Evolutionary conservation across 2,797 vertebrate genomes (phyloP).

Genomic region (Periophthalmus magnuspinnatus): DNA sequence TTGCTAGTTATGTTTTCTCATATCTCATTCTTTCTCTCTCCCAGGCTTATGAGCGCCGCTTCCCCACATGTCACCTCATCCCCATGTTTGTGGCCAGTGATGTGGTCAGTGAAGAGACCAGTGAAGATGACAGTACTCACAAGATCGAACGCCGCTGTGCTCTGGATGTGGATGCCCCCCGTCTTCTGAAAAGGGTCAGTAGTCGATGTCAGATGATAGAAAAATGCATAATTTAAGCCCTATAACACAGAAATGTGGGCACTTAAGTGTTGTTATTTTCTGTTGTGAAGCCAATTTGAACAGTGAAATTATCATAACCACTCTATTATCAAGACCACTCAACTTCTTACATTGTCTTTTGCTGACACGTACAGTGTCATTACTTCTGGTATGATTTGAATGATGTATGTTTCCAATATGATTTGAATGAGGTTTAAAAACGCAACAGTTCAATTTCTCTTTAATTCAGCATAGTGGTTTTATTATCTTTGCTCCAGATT

Average conservation of each 20-base stretch:
- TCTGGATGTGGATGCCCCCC: constrained; percentile 93
- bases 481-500: constrained; percentile 77
- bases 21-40: not conserved
- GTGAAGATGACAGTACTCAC: constrained; percentile 82
- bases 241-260: no score
- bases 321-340: no score
- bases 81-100: constrained; percentile 98
- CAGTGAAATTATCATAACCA: no score
- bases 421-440: no score
- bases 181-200: constrained; percentile 88
- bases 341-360: no score
- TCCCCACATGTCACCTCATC: constrained; percentile 94
- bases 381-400: no score
- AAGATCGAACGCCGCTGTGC: constrained; percentile 91
- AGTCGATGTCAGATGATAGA: not conserved
- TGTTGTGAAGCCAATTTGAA: no score
- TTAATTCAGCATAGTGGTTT: not conserved
- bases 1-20: not conserved
- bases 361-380: no score
- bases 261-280: no score
- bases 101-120: constrained; percentile 83
- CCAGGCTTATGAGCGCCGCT: constrained; percentile 95
- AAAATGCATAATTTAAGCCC: not conserved
- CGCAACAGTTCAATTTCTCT: no score
- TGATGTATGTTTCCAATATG: no score